phyloP scores from a whole-genome alignment of 2,888 invertebrate species.

The Zeuzera pyrina region DNA sequence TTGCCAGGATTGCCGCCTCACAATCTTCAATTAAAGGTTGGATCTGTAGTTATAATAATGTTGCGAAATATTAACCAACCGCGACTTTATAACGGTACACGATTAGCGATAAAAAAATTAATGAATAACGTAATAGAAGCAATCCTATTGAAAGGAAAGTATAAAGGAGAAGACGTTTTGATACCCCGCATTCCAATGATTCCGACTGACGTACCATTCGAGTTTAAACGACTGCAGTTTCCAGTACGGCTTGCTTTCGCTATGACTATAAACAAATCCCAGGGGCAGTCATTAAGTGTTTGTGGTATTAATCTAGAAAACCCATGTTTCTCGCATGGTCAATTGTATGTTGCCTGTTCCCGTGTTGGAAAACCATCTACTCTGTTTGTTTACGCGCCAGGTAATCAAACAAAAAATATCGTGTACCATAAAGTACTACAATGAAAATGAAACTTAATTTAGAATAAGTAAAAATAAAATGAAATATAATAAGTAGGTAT shows the following conservation, averaged over 20 bases:
- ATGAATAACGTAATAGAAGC: conserved; percentile 11
- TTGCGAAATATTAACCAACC: conserved; percentile 20
- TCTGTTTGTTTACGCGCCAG: conserved; percentile 21
- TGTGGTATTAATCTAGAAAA: conserved; percentile 22
- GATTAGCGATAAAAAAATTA: conserved; percentile 12
- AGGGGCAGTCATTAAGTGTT: conserved; percentile 19
- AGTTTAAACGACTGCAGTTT: too few relatives aligned
- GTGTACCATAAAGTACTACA: conserved; percentile 18
- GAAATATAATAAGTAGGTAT: neutral
- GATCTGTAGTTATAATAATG: conserved; percentile 18
- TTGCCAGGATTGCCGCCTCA: too few relatives aligned
- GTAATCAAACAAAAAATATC: conserved; percentile 19
- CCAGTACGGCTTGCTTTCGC: conserved; percentile 16
- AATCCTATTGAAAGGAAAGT: conserved; percentile 20
- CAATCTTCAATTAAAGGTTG: conserved; percentile 23
- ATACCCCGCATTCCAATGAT: too few relatives aligned
- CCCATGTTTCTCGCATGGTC: conserved; percentile 21
- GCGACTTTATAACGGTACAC: conserved; percentile 18
- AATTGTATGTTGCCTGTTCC: conserved; percentile 26
- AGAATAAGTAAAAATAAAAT: neutral
- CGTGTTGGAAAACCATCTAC: conserved; percentile 24
- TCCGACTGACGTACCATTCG: too few relatives aligned
- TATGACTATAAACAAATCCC: conserved; percentile 20
- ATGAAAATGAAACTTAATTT: conserved; percentile 7
- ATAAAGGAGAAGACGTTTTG: too few relatives aligned